Percentiles rank a stretch among this genome's conserved stretches.
These are phyloP conservation scores for Lepilemur ruficaudatus DNA, from an alignment of 2,797 vertebrate genomes.

Conservation along the genomic window DNA sequence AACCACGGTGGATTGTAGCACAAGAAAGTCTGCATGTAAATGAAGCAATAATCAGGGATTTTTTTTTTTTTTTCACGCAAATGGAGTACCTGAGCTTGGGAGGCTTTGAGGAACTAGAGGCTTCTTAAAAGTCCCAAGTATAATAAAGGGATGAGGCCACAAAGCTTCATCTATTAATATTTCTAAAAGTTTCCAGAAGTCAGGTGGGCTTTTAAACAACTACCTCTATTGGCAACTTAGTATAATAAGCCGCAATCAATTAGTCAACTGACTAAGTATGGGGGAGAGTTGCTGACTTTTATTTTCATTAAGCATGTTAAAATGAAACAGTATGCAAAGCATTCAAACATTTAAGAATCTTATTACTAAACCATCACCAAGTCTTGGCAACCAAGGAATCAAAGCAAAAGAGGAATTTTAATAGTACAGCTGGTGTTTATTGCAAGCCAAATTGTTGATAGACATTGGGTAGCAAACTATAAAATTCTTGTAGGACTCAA, in stretches of 20 bases:
- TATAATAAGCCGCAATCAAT: not conserved
- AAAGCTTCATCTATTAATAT: not conserved
- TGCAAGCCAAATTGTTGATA: conserved; percentile 60
- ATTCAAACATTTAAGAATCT: conserved; percentile 49
- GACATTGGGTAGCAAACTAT: conserved; percentile 21
- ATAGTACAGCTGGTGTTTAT: conserved; percentile 52
- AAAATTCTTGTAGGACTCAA: conserved; percentile 52
- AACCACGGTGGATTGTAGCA: not conserved
- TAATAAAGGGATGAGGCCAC: not conserved
- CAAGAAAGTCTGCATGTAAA: not conserved
- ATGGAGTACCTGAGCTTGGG: not conserved
- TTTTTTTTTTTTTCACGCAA: not conserved
- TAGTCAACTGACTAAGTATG: not conserved
- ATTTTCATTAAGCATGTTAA: conserved; percentile 27
- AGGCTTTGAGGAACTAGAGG: not conserved
- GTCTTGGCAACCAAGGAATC: conserved; percentile 54
- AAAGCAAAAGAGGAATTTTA: conserved; percentile 51
- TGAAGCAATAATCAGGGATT: not conserved
- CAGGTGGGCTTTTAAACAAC: not conserved
- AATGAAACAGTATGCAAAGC: conserved; percentile 51
- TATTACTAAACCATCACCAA: conserved; percentile 31
- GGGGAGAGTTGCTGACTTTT: not conserved
- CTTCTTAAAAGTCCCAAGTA: not conserved
- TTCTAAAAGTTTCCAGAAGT: not conserved
- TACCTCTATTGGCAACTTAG: not conserved